Base-by-base conservation (phyloP, 2,888 invertebrate species). In the Ennomos erosarius region DNA sequence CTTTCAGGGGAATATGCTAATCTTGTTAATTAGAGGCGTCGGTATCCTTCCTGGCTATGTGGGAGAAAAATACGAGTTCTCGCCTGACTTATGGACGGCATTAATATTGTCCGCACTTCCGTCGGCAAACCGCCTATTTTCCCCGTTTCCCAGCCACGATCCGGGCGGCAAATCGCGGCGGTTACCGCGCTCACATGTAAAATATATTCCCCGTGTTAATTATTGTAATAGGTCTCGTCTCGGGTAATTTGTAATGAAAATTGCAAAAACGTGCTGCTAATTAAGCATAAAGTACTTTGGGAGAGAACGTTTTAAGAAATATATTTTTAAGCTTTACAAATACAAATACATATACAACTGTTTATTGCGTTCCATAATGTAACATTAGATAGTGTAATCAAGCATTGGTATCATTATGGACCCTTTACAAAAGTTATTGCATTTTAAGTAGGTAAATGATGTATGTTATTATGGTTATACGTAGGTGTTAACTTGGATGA, bases 101-200 rank as follows among this genome's bases (percentile, higher is more conserved):
- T 90, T 90, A 86, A 90, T 90, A 88, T 88, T 83, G 86, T 86
- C 84, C 86, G 81, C 88, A 85, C 83, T 88, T 88, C 84, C 84
- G 79, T 69, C 70, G 73, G 76, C 76, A 76, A 80, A 79, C 82
- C 83, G 81, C 81, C 83, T 82, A 81, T 84, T 59, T 53, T 59
- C 39, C 48, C 51, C 43, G 51, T 43, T 85, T 84, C 76, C 82
- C 51, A 43, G 50, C 76, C 82, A 70, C 72, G 46, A 37, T 16
- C 50, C 50, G 11, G 49, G 35, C 42, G 43, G 51, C 51, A 60
- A 60, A 60, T 69, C 67, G 65, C 58, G 46, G 49, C 50, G 62
- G 60, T 55, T 42, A 47, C 62, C 52, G 61, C 55, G 55, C 61
- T 48, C 59, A 52, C 52, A 45, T 57, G 48, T 52, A 46, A 67